Conservation (phyloP, 2,113 vertebrate genomes). For the Lampris megalopsis region DNA sequence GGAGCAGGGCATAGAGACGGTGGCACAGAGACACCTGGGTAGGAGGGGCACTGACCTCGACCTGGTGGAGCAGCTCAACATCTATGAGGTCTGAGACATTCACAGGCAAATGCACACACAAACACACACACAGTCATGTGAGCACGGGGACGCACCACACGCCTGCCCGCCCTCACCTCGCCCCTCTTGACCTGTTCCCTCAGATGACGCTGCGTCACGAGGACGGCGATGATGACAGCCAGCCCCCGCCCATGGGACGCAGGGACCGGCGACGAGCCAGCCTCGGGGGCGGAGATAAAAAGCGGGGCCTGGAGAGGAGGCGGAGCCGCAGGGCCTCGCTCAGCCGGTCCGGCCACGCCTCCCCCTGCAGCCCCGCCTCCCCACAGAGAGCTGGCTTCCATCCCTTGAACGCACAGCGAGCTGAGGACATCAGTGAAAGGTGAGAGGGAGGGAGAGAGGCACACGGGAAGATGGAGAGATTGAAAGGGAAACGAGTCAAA, state of each 20-base stretch:
- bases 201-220: constrained; percentile 88
- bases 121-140: not conserved
- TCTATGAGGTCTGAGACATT: constrained; percentile 89
- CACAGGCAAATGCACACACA: constrained; percentile 8
- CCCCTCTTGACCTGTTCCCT: not conserved
- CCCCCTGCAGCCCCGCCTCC: constrained; percentile 80
- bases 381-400: constrained; percentile 69
- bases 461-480: too few relatives aligned
- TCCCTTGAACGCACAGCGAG: constrained; percentile 72
- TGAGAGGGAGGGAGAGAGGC: constrained; percentile 65
- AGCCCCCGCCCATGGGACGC: constrained; percentile 81
- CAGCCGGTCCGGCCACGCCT: constrained; percentile 81
- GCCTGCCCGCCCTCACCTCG: not conserved
- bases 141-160: not conserved
- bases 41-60: constrained; percentile 93
- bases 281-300: constrained; percentile 72
- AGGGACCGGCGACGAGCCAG: constrained; percentile 87
- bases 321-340: constrained; percentile 91
- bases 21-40: constrained; percentile 89
- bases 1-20: constrained; percentile 90
- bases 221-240: constrained; percentile 86
- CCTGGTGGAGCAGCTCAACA: constrained; percentile 93
- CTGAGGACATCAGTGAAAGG: constrained; percentile 86
- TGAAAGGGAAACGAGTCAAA: too few relatives aligned
- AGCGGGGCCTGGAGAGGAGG: constrained; percentile 87